Evolutionary conservation across 2,797 vertebrate genomes (phyloP).

Genomic region (Acrossocheilus wenchowensis): DNA sequence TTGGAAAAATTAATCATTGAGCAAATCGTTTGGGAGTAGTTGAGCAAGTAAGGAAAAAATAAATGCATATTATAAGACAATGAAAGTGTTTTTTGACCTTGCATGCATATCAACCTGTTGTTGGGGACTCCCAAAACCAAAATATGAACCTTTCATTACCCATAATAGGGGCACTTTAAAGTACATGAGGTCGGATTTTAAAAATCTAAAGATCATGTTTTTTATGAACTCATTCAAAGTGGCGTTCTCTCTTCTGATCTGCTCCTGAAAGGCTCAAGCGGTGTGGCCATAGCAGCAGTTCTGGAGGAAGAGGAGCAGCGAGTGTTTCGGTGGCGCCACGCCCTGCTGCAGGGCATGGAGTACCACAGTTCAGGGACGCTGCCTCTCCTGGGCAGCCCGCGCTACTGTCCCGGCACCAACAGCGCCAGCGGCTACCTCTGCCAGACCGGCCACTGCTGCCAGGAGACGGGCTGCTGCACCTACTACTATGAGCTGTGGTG

Average conservation of each 20-base stretch:
- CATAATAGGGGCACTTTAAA: neutral
- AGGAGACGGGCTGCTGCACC: conserved; percentile 94
- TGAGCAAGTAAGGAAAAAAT: too few species aligned
- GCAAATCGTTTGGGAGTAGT: too few species aligned
- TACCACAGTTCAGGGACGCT: conserved; percentile 83
- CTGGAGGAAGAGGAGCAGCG: conserved; percentile 57
- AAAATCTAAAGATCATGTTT: neutral
- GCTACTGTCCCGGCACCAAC: conserved; percentile 88
- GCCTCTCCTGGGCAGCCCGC: conserved; percentile 83
- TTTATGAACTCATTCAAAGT: neutral
- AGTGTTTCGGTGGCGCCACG: conserved; percentile 60
- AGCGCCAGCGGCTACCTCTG: conserved; percentile 89
- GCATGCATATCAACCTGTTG: too few species aligned
- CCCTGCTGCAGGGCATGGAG: conserved; percentile 78
- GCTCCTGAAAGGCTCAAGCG: neutral
- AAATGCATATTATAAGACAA: too few species aligned
- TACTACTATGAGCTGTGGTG: conserved; percentile 99
- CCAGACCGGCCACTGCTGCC: conserved; percentile 96
- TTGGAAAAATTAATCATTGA: too few species aligned
- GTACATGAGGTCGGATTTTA: neutral
- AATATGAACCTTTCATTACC: too few species aligned
- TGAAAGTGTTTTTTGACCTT: too few species aligned
- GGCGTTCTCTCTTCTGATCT: neutral
- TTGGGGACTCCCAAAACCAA: too few species aligned
- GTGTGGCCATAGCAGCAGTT: conserved; percentile 54